Conservation (phyloP, 2,888 invertebrate genomes). For the Mamestra brassicae region DNA sequence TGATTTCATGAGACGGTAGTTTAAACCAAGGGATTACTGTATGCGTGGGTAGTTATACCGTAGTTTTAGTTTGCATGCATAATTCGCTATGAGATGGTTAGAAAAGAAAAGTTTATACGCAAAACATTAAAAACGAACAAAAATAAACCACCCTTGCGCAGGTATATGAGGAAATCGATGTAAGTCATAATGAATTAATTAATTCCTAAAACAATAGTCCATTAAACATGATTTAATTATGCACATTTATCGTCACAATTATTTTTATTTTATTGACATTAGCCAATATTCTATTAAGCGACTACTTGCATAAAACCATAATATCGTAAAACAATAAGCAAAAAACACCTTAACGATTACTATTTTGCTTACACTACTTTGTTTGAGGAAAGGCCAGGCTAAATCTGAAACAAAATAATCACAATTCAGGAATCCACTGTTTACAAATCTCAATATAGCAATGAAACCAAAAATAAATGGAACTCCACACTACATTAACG, state of each 20-base stretch:
- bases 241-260: not conserved
- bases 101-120: not conserved
- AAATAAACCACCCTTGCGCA: not conserved
- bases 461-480: constrained; percentile 30
- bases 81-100: not conserved
- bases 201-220: constrained; percentile 2
- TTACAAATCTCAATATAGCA: constrained; percentile 35
- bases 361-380: constrained; percentile 15
- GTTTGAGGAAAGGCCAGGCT: constrained; percentile 12
- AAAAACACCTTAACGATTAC: not conserved
- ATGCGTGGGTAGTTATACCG: too few relatives aligned
- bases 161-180: not conserved
- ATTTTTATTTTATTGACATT: not conserved
- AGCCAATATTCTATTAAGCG: not conserved
- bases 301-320: not conserved
- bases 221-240: not conserved
- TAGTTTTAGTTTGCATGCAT: too few relatives aligned
- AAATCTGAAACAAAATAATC: constrained; percentile 24
- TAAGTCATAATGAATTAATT: not conserved
- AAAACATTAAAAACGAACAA: not conserved
- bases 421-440: constrained; percentile 39
- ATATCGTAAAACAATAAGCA: not conserved
- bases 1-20: not conserved
- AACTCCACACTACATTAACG: not conserved
- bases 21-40: not conserved